Conservation (phyloP, 2,113 vertebrate genomes). For the Spea multiplicata region DNA sequence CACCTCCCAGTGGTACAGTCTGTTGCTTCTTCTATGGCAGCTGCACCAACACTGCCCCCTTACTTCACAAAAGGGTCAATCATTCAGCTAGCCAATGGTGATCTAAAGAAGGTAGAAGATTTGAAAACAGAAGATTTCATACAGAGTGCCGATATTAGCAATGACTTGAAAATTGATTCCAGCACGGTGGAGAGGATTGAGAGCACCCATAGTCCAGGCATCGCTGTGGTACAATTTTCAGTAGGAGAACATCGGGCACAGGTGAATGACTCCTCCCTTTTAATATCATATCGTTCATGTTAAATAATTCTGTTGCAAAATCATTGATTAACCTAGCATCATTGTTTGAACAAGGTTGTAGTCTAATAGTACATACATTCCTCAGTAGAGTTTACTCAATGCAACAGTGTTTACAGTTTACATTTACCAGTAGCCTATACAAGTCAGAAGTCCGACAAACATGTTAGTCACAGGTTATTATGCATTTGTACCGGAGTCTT, state of each 20-base stretch:
- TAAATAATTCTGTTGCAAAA: too few species aligned
- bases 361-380: too few species aligned
- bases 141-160: slow-evolving; percentile 96
- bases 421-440: too few species aligned
- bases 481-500: too few species aligned
- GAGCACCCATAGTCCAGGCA: slow-evolving; percentile 80
- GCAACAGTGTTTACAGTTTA: too few species aligned
- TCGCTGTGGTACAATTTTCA: slow-evolving; percentile 90
- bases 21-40: slow-evolving; percentile 61
- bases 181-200: slow-evolving; percentile 96
- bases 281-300: neutral
- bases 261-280: slow-evolving; percentile 66
- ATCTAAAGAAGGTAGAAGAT: slow-evolving; percentile 96
- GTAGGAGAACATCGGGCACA: slow-evolving; percentile 94
- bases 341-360: too few species aligned
- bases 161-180: slow-evolving; percentile 95
- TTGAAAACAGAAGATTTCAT: slow-evolving; percentile 98
- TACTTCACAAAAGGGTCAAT: slow-evolving; percentile 98
- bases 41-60: slow-evolving; percentile 80
- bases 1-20: slow-evolving; percentile 84
- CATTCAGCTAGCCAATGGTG: slow-evolving; percentile 94
- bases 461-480: too few species aligned
- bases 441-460: too few species aligned
- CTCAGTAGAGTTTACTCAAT: too few species aligned
- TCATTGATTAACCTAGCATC: too few species aligned